phyloP scores from a whole-genome alignment of 2,888 invertebrate species.

The Desoria tigrina region DNA sequence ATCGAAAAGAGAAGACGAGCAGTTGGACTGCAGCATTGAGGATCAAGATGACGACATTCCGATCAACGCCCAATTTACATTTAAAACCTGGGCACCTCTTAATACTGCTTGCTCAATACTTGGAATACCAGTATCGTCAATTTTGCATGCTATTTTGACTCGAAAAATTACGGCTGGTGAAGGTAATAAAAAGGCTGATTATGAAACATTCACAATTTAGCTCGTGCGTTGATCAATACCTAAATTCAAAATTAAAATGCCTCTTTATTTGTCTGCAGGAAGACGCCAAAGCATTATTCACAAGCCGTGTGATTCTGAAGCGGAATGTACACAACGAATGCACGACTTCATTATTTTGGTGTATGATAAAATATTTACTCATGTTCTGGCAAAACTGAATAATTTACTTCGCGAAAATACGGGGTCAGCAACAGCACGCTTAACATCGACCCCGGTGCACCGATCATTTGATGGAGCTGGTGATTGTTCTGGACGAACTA shows the following conservation, averaged over 20 bases:
- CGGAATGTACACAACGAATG: slow-evolving; percentile 43
- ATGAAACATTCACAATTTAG: too few species aligned
- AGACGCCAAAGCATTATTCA: slow-evolving; percentile 21
- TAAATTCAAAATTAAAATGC: too few species aligned
- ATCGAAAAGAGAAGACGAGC: too few species aligned
- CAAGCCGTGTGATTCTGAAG: slow-evolving; percentile 35
- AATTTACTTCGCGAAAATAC: slow-evolving; percentile 12
- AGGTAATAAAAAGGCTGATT: neutral
- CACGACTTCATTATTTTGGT: slow-evolving; percentile 37
- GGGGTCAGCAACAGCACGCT: neutral
- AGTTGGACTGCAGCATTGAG: too few species aligned
- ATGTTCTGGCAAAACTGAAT: slow-evolving; percentile 37
- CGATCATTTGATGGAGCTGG: too few species aligned
- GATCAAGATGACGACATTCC: slow-evolving; percentile 19
- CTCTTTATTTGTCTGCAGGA: slow-evolving; percentile 17
- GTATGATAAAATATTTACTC: slow-evolving; percentile 45
- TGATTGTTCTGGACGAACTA: too few species aligned
- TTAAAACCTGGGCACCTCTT: neutral
- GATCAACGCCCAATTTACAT: neutral
- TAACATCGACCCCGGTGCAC: neutral
- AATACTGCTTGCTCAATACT: slow-evolving; percentile 14
- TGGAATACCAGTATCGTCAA: slow-evolving; percentile 24
- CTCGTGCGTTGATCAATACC: too few species aligned
- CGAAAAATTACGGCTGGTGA: slow-evolving; percentile 43
- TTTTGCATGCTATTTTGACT: slow-evolving; percentile 38